phyloP scores from a whole-genome alignment of 2,888 invertebrate genomes.

The Zele albiditarsus region DNA sequence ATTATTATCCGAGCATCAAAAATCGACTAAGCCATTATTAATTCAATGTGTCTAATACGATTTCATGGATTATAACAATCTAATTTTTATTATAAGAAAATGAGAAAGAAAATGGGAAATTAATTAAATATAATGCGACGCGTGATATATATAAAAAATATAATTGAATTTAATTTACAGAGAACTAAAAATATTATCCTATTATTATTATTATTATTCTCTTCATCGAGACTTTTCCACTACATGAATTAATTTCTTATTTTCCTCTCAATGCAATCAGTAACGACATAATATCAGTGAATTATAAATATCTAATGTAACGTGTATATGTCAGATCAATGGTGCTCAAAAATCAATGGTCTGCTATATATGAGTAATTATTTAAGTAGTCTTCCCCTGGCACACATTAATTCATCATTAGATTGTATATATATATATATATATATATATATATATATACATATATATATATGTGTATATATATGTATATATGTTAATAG shows the following conservation, averaged over 20 bases:
- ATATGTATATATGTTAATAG: conserved; percentile 30
- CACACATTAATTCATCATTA: conserved; percentile 21
- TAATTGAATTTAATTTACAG: not conserved
- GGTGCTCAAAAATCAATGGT: conserved; percentile 9
- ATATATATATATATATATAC: conserved; percentile 12
- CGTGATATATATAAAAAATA: not conserved
- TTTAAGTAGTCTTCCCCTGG: conserved; percentile 21
- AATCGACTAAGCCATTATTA: conserved; percentile 8
- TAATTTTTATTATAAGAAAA: not conserved
- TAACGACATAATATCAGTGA: not conserved
- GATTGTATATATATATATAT: conserved; percentile 38
- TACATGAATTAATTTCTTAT: not conserved
- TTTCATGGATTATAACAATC: not conserved
- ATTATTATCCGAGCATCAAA: not conserved
- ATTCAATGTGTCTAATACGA: conserved; percentile 10
- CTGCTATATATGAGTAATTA: not conserved
- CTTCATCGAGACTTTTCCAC: not conserved
- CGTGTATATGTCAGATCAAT: conserved; percentile 3
- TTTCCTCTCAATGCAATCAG: not conserved
- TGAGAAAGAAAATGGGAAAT: not conserved
- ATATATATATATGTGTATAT: not conserved
- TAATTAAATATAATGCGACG: not conserved
- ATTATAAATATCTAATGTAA: not conserved
- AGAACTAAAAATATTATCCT: not conserved
- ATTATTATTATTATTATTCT: no score